A percentile compares a stretch with the other conserved stretches of the same genome.
phyloP scores from a whole-genome alignment of 2,797 vertebrate species.

The Gouania willdenowi region DNA sequence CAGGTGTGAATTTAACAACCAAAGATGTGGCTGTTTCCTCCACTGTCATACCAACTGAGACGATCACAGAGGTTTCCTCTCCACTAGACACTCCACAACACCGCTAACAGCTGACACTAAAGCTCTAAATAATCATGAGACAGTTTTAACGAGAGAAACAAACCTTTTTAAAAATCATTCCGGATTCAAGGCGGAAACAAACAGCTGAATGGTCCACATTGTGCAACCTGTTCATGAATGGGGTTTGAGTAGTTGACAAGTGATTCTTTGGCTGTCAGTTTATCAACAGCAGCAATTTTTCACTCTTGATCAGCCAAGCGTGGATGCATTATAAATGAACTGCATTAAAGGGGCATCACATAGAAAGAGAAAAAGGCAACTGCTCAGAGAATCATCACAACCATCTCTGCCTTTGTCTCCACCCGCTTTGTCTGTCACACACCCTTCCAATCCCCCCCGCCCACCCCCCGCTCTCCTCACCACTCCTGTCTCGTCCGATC shows the following conservation, averaged over 20 bases:
- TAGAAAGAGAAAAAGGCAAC: constrained; percentile 50
- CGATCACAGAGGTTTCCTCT: no score
- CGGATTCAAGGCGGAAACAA: constrained; percentile 12
- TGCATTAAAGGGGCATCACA: constrained; percentile 34
- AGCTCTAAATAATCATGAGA: constrained; percentile 11
- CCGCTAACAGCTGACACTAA: background rate
- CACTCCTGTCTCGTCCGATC: constrained; percentile 47
- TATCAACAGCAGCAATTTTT: constrained; percentile 56
- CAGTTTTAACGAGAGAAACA: constrained; percentile 1
- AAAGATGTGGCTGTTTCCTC: no score
- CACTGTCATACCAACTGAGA: no score
- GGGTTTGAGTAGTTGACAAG: constrained; percentile 22
- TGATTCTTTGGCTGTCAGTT: constrained; percentile 47
- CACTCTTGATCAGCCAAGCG: constrained; percentile 52
- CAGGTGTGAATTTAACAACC: no score
- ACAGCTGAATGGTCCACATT: constrained; percentile 12
- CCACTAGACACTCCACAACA: background rate
- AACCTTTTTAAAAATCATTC: constrained; percentile 7
- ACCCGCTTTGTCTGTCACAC: constrained; percentile 26
- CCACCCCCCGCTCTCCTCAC: constrained; percentile 25
- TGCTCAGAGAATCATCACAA: constrained; percentile 19
- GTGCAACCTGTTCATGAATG: constrained; percentile 33
- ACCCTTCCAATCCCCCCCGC: constrained; percentile 13
- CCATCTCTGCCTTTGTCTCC: constrained; percentile 28
- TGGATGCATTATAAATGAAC: constrained; percentile 46